Conservation (phyloP, 2,888 invertebrate genomes). For the Erebia palarica region DNA sequence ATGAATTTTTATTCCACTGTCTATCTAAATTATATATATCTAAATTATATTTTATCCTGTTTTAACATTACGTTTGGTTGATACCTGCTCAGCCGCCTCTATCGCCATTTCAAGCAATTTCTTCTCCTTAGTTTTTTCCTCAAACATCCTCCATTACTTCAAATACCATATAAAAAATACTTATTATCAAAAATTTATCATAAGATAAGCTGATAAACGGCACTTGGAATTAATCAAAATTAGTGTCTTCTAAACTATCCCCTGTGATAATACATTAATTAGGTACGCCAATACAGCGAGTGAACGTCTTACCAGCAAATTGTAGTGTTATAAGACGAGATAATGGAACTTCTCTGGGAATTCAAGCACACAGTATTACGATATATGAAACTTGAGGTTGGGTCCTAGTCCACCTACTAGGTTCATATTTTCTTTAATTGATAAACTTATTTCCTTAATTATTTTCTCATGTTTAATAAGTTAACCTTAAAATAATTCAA, state of each 20-base stretch:
- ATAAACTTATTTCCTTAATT: too few species aligned
- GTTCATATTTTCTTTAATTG: too few species aligned
- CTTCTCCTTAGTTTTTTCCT: too few species aligned
- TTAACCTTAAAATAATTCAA: too few species aligned
- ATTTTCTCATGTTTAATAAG: too few species aligned
- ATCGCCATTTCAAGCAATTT: too few species aligned
- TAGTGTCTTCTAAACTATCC: constrained; percentile 1
- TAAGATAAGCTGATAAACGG: constrained; percentile 3
- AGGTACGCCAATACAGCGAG: background rate
- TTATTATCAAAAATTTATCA: too few species aligned
- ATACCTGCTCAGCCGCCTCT: too few species aligned
- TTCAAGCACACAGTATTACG: background rate
- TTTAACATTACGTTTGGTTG: background rate
- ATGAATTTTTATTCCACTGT: constrained; percentile 17
- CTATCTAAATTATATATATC: background rate
- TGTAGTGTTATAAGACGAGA: constrained; percentile 4
- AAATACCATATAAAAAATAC: too few species aligned
- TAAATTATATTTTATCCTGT: background rate
- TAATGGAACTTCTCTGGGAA: constrained; percentile 14
- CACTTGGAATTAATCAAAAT: constrained; percentile 10
- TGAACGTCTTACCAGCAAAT: constrained; percentile 1
- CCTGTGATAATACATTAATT: background rate
- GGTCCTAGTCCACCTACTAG: too few species aligned
- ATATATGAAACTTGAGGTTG: too few species aligned
- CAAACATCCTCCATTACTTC: too few species aligned